Conservation (phyloP, 2,797 vertebrate genomes). For the Perodicticus potto region DNA sequence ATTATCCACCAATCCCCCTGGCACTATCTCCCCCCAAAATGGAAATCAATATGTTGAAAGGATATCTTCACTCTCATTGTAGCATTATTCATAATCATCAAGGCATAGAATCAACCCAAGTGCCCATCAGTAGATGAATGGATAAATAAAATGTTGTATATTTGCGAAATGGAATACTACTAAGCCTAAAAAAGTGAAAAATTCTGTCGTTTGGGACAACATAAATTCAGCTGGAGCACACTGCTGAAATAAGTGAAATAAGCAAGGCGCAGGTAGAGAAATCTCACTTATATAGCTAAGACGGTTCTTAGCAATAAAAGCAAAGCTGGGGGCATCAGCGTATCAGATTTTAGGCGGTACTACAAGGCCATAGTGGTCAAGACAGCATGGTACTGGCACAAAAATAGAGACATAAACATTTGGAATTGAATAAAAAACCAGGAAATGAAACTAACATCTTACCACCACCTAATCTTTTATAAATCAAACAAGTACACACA, state of each 20-base stretch:
- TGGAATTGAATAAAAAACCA: too few species aligned
- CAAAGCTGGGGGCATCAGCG: too few species aligned
- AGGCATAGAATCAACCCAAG: background rate
- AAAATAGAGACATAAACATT: too few species aligned
- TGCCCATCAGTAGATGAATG: background rate
- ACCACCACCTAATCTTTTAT: too few species aligned
- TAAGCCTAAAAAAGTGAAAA: background rate
- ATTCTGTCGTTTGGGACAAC: background rate
- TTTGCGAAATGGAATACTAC: background rate
- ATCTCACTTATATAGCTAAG: background rate
- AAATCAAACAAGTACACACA: too few species aligned
- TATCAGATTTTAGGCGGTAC: too few species aligned
- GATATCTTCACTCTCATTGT: background rate
- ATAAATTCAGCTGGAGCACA: background rate
- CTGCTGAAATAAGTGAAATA: background rate
- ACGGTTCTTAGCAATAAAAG: too few species aligned
- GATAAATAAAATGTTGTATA: background rate
- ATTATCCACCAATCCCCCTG: background rate
- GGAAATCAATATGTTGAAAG: background rate
- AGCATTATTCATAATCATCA: background rate
- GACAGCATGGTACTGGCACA: too few species aligned
- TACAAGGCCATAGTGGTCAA: too few species aligned
- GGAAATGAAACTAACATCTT: too few species aligned
- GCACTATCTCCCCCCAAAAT: background rate
- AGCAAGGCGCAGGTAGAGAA: background rate